Percentiles rank a stretch among this genome's conserved stretches.
Conservation (phyloP, 2,113 vertebrate species). For the Zosterops lateralis region DNA sequence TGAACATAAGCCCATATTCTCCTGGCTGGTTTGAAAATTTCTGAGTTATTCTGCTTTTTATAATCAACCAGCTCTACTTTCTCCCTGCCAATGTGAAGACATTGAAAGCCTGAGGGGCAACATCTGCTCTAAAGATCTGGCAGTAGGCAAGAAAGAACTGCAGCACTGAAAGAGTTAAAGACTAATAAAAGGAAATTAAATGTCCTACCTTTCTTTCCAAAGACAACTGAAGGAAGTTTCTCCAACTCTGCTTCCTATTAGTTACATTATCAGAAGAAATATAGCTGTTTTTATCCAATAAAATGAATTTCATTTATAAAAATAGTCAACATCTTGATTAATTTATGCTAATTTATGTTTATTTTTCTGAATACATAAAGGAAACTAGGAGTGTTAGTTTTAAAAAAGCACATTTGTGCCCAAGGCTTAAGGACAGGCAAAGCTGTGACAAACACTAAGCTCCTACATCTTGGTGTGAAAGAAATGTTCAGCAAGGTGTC, state of each 20-base stretch:
- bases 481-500: neutral
- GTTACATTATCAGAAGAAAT: neutral
- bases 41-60: neutral
- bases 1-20: neutral
- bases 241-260: neutral
- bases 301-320: constrained; percentile 23
- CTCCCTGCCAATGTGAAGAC: fast-evolving
- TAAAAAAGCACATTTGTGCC: neutral
- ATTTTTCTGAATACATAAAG: constrained; percentile 14
- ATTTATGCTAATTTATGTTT: constrained; percentile 48
- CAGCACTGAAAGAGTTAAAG: neutral
- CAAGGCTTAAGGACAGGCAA: neutral
- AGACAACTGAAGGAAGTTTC: neutral
- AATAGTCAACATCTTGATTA: constrained; percentile 34
- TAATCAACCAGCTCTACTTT: neutral
- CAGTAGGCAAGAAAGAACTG: neutral
- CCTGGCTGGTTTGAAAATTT: neutral
- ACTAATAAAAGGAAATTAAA: neutral
- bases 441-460: neutral
- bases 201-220: neutral
- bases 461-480: neutral
- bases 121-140: neutral
- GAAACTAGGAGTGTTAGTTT: neutral
- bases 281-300: neutral
- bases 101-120: neutral